Percentiles rank a stretch among this genome's conserved stretches.
Evolutionary conservation across 2,113 vertebrate species (phyloP).

Genomic region (Pteropus alecto): DNA sequence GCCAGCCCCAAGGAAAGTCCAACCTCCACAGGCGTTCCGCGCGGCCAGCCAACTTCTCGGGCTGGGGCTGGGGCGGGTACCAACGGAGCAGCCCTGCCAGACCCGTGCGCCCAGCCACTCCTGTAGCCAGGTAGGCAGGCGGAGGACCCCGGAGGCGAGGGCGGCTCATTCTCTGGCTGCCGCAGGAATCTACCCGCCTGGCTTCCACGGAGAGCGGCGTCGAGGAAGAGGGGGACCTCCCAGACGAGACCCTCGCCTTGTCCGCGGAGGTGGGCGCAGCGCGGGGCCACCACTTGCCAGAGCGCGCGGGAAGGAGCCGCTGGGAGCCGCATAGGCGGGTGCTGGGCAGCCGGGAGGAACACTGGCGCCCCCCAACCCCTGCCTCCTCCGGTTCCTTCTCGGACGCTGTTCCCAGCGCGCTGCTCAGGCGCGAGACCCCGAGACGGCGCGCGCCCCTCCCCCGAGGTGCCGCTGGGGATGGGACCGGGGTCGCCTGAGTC

Average conservation of each 20-base stretch:
- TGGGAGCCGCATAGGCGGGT: background rate
- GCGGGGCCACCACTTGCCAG: rapidly evolving
- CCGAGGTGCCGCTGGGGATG: background rate
- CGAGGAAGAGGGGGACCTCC: background rate
- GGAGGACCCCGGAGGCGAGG: background rate
- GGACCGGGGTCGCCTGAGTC: background rate
- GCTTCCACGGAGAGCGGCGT: background rate
- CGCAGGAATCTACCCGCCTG: background rate
- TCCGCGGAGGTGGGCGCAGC: background rate
- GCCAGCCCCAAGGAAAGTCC: background rate
- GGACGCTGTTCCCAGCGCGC: background rate
- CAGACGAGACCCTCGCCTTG: background rate
- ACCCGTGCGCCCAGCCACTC: background rate
- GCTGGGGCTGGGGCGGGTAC: background rate
- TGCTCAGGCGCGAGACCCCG: background rate
- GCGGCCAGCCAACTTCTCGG: background rate
- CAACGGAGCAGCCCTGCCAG: background rate
- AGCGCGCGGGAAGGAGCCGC: background rate
- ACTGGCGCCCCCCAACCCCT: background rate
- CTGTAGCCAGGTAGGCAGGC: background rate
- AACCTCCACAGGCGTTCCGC: background rate
- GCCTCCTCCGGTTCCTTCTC: no score
- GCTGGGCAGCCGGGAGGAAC: background rate
- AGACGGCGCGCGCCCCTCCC: background rate
- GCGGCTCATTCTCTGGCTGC: background rate